Base-by-base conservation (phyloP, 1,140 invertebrate genomes). In the Melitaea cinxia region DNA sequence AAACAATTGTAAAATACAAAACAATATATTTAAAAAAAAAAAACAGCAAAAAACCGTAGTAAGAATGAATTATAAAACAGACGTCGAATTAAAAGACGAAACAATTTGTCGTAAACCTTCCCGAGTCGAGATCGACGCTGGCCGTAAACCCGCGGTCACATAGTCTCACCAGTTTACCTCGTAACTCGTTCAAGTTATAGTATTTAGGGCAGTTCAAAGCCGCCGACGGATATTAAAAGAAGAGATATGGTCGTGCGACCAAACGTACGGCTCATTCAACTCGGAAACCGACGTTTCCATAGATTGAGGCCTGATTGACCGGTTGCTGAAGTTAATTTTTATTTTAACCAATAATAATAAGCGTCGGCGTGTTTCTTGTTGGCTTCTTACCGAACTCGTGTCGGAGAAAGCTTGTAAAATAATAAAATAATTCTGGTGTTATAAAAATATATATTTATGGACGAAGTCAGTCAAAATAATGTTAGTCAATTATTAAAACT, bases 131-230 rank as follows among this genome's bases (percentile, higher is more conserved):
- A 57, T 65, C 52, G 65, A 52, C 30, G 63, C 68, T 57, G 65
- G 56, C 65, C 53, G 71, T 82, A 75, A 76, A 77, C 66, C 53
- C 71, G 74, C 77, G 79, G 81, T 82, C 72, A 72, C 70, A 75
- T 66, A 65, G 62, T 60, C 69, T 73, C 69, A 72, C 74, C 72
- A 74, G 73, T 73, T 74, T 72, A 72, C 62, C 76, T 81, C 85
- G 72, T 88, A 88, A 86, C 75, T 86, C 75, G 73, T 73, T 72
- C 72, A 86, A 82, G 79, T 86, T 86, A 88, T 88, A 86, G 85
- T 88, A 86, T 88, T 88, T 83, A 78, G 85, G 78, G 65, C 83
- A 82, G 78, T 78, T 86, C 85, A 88, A 88, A 88, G 85, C 81
- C 49, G 80, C 83, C 85, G 83, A 79, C 79, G 76, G 67, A 77